Base-by-base conservation (phyloP, 2,888 invertebrate genomes). In the Spilarctia lutea region DNA sequence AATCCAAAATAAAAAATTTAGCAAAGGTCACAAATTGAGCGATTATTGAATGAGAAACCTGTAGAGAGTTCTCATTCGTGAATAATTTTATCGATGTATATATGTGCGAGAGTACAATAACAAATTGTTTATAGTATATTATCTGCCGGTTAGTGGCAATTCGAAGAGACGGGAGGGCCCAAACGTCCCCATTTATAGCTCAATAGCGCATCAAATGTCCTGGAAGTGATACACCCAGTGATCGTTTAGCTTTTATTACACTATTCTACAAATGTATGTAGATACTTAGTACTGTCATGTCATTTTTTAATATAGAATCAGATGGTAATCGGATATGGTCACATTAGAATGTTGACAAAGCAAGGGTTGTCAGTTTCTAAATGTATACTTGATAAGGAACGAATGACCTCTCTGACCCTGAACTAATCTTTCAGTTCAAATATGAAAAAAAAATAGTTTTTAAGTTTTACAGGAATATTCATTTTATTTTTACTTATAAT, bases 151-250 rank as follows among this genome's bases (percentile, higher is more conserved):
- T 85, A 88, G 86, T 86, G 84, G 86, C 82, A 83, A 83, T 86
- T 82, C 80, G 83, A 81, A 80, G 84, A 84, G 85, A 82, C 79
- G 78, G 81, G 81, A 79, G 79, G 87, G 78, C 76, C 81, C 74
- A 74, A 83, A 82, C 81, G 85, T 87, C 85, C 83, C 76, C 90
- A 81, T 92, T 93, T 91, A 93, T 88, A 86, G 86, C 82, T 88
- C 90, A 79, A 91, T 92, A 91, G 83, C 88, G 88, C 88, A 90
- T 91, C 91, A 93, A 93, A 93, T 91, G 92, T 88, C 86, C 86
- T 90, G 93, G 92, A 93, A 93, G 88, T 92, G 91, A 93, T 92
- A 92, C 89, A 85, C 83, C 85, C 87, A 77, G 86, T 82, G 88
- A 90, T 89, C 91, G 89, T 89, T 90, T 89, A 87, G 84, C 86